phyloP scores from a whole-genome alignment of 92 coral and sea anemone genomes.

The Muricea muricata region DNA sequence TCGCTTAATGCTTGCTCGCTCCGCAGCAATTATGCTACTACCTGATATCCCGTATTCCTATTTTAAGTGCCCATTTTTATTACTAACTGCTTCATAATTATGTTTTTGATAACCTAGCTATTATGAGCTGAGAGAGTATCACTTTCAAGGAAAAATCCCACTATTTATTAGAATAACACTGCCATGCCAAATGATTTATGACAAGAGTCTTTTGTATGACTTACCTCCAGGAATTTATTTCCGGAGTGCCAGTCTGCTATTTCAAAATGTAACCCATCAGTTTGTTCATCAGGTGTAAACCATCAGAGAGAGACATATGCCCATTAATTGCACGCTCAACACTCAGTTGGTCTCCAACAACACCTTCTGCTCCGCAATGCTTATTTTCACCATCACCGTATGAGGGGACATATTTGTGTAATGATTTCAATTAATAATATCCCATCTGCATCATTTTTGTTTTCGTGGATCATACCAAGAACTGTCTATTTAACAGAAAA shows the following conservation, averaged over 20 bases:
- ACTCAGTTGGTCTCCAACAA: conserved; percentile 74
- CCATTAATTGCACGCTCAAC: no score
- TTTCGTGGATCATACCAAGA: neutral
- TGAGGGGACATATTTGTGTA: neutral
- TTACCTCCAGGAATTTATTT: conserved; percentile 64
- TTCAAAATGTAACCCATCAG: no score
- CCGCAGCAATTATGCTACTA: no score
- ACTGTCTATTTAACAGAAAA: no score
- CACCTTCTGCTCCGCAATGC: conserved; percentile 60
- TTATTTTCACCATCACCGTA: conserved; percentile 40
- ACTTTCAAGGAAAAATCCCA: no score
- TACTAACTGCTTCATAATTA: no score
- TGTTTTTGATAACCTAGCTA: no score
- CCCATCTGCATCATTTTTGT: neutral
- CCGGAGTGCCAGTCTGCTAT: conserved; percentile 71
- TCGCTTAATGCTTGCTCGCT: no score
- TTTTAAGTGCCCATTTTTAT: no score
- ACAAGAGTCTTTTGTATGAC: no score
- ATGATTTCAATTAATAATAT: neutral
- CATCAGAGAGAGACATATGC: conserved; percentile 30
- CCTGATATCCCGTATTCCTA: no score
- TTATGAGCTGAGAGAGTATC: no score
- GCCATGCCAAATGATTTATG: neutral
- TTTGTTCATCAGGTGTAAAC: conserved; percentile 39
- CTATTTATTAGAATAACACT: neutral